Evolutionary conservation across 2,888 invertebrate genomes (phyloP), one percentile per base, ranked within the genome.

Genomic region (Panzeria rudis): DNA sequence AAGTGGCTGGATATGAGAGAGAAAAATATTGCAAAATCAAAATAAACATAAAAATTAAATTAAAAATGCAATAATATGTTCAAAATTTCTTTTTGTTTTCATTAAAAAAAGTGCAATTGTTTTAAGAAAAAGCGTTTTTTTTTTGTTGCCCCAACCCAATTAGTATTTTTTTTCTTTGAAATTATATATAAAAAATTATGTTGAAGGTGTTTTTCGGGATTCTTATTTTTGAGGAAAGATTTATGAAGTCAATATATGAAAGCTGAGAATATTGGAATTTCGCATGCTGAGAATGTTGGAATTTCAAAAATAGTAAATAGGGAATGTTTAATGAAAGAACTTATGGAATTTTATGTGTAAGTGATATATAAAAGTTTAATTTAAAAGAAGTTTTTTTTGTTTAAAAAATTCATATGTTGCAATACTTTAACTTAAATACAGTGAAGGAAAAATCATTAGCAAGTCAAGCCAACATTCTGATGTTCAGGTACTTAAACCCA

Each of bases 11-110:
- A 23, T 0, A 29, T 44, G 20, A 15, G 11, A 35, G 35, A 25
- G 6, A 15, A 59, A 25, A 82, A 47, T 62, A 64, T 83, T 83
- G 82, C 82, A 50, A 83, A 82, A 83, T 66, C 56, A 71, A 82
- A 76, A 76, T 71, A 82, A 82, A 82, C 75, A 76, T 15, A 38
- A 11, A 32, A 69, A 69, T n/a, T 62, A 20, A 44, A 62, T 62
- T 62, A 7, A 44, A 25, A 52, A 38, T 41, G 68, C 62, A 52
- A 61, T 15, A 35, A 50, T 35, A 13, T 44, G 0, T 25, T 71
- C 41, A 15, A 23, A 38, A 1, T 20, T 1, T n/a, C n/a, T n/a
- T 38, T 50, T 50, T 62, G 9, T 61, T 61, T 41, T 59, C 38
- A 13, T 56, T 44, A 17, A 23, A 69, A 71, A 78, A 62, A 71